phyloP scores from a whole-genome alignment of 2,888 invertebrate species.

The Elysia crispata region DNA sequence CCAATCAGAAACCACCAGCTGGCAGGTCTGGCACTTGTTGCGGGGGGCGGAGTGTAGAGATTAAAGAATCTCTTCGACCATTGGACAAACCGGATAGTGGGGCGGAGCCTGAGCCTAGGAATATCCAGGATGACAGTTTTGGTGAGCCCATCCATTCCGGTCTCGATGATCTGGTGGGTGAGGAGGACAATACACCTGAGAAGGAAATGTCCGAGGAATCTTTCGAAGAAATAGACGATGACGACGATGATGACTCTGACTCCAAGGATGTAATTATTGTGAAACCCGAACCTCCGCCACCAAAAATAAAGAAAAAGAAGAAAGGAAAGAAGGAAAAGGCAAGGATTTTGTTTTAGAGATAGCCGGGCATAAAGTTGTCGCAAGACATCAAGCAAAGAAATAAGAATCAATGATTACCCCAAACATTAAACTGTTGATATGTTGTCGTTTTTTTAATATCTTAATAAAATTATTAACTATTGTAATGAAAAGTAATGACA shows the following conservation, averaged over 20 bases:
- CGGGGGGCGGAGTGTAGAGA: neutral
- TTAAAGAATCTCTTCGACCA: conserved; percentile 6
- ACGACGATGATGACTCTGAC: neutral
- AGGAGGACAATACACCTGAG: neutral
- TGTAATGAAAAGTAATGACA: no score
- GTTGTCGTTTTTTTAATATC: no score
- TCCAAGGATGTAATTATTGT: neutral
- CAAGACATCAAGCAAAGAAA: no score
- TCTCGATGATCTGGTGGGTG: neutral
- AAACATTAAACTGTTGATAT: no score
- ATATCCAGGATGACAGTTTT: no score
- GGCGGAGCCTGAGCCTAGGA: neutral
- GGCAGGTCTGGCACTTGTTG: conserved; percentile 2
- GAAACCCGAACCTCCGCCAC: neutral
- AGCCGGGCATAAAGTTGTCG: no score
- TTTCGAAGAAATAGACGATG: conserved; percentile 6
- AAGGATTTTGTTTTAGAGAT: neutral
- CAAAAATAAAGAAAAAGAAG: conserved; percentile 15
- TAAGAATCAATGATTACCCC: no score
- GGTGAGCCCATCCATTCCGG: no score
- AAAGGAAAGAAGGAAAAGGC: conserved; percentile 10
- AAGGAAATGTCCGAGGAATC: neutral
- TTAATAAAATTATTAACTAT: no score
- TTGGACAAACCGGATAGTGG: neutral
- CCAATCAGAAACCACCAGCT: neutral